These are phyloP conservation scores for Benitochromis conjunctus DNA, from an alignment of 2,113 vertebrate genomes.

Conservation along the genomic window DNA sequence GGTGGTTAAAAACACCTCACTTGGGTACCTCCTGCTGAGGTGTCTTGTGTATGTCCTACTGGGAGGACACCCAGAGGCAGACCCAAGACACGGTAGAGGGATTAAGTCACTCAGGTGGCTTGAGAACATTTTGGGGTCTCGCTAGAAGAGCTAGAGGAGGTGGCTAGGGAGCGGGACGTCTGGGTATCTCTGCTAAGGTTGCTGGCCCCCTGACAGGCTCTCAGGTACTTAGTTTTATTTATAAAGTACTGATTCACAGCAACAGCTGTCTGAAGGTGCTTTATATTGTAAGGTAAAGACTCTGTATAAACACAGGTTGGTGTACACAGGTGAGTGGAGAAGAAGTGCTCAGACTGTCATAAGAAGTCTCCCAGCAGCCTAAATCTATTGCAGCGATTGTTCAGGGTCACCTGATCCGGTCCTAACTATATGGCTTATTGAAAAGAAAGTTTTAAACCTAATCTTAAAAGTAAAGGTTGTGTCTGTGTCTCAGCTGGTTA, in stretches of 20 bases:
- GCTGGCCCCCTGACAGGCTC: background rate
- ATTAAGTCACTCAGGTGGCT: background rate
- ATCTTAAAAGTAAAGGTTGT: background rate
- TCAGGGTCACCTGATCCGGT: background rate
- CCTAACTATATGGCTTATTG: background rate
- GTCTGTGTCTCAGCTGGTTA: background rate
- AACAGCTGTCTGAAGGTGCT: background rate
- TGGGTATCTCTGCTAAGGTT: background rate
- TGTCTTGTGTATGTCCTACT: background rate
- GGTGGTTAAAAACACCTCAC: background rate
- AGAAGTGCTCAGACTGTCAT: background rate
- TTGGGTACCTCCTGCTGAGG: background rate
- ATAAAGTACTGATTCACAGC: background rate
- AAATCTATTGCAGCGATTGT: background rate
- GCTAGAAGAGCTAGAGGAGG: background rate
- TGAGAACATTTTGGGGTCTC: background rate
- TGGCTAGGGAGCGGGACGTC: background rate
- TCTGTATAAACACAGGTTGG: background rate
- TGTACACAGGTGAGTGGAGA: background rate
- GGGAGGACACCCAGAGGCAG: background rate
- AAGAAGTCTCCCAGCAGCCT: background rate
- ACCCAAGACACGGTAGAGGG: background rate
- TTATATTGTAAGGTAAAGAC: background rate
- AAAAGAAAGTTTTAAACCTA: background rate
- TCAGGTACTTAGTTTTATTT: background rate